Conservation (phyloP, 37 sponge, comb jelly and placozoan genomes). For the Cladorhizidae sp. region DNA sequence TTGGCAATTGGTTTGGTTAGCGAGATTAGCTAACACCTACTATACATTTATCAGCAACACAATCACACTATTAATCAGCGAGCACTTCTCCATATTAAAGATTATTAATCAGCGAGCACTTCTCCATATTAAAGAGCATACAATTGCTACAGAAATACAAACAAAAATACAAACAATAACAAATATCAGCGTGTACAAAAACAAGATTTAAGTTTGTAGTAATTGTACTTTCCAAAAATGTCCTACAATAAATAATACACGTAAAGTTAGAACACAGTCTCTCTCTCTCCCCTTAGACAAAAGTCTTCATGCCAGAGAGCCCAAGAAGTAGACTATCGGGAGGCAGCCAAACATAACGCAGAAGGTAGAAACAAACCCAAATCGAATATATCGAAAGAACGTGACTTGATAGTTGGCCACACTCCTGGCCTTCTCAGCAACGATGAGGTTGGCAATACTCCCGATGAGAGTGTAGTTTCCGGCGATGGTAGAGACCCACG, state of each 20-base stretch:
- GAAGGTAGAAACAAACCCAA: slow-evolving; percentile 82
- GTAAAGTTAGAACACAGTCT: not conserved
- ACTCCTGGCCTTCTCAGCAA: slow-evolving; percentile 89
- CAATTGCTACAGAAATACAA: too few relatives aligned
- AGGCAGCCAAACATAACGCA: slow-evolving; percentile 69
- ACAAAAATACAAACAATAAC: too few relatives aligned
- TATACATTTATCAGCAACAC: too few relatives aligned
- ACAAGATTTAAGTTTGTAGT: too few relatives aligned
- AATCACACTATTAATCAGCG: too few relatives aligned
- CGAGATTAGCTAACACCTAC: too few relatives aligned
- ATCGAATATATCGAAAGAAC: slow-evolving; percentile 77
- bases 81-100: too few relatives aligned
- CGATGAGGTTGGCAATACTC: slow-evolving; percentile 90
- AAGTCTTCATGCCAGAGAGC: slow-evolving; percentile 6
- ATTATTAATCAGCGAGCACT: too few relatives aligned
- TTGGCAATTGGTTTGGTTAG: too few relatives aligned
- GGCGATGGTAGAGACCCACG: slow-evolving; percentile 87
- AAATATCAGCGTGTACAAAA: too few relatives aligned
- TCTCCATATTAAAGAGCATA: too few relatives aligned
- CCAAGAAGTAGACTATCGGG: slow-evolving; percentile 82
- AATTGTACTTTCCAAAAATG: not conserved
- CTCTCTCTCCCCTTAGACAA: too few relatives aligned
- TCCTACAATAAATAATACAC: not conserved
- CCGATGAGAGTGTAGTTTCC: slow-evolving; percentile 94
- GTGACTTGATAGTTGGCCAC: slow-evolving; percentile 59